Evolutionary conservation across 2,888 invertebrate species (phyloP), one percentile per base, ranked within the genome.

Genomic region (Phyllotreta striolata): DNA sequence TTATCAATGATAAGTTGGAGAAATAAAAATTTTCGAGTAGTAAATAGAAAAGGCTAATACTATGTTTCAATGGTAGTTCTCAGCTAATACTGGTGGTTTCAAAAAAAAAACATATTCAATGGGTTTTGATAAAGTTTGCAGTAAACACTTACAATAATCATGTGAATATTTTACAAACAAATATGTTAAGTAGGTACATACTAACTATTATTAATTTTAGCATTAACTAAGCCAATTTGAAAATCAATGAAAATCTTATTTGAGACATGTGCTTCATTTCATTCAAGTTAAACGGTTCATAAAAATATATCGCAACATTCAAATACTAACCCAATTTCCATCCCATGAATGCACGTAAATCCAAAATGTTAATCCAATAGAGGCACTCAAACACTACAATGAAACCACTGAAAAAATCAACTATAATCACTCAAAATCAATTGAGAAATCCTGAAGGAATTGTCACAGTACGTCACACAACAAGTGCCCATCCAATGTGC

Each of bases 291-390:
- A 24, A 24, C 24, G 13, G n/a, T 10, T 10, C 7, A 14, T 6
- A 41, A n/a, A 55, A 35, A 24, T 40, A 37, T 38, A 52, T 39
- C 43, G 46, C 3, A 60, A 38, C 3, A 39, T 8, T 44, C 49
- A 49, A 52, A 46, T 49, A 56, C 67, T 67, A 62, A 67, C 67
- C 67, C 62, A 44, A 61, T 13, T 40, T 60, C 64, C 67, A 67
- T 67, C 41, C 62, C 64, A 60, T 35, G 10, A 39, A n/a, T 12
- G 46, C 9, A 40, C 13, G 14, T 64, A 67, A 54, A 63, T 63
- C 63, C 63, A 63, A 63, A 47, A 43, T 40, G 51, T 38, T 63
- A 63, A 63, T 63, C 63, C 63, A 59, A 55, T 35, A 39, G 13
- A 41, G 58, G 37, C 63, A 63, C 63, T 47, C 24, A 37, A 44